Evolutionary conservation across 1,140 invertebrate species (phyloP).

Genomic region (Eufriesea mexicana): DNA sequence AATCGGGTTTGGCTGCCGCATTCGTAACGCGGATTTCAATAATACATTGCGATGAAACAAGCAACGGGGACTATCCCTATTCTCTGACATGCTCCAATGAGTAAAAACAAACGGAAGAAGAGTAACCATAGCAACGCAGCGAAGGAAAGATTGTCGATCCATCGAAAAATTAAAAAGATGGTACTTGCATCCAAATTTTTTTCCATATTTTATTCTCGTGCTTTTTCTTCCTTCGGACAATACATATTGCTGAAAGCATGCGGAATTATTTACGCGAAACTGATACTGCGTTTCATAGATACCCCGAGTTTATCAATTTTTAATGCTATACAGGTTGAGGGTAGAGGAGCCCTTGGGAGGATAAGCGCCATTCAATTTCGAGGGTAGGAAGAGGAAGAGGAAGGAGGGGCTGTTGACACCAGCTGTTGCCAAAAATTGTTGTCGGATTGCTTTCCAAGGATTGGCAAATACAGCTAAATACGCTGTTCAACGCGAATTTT

Average conservation of each 20-base stretch:
- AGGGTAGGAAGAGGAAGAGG: constrained; percentile 59
- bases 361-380: constrained; percentile 34
- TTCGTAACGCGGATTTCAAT: constrained; percentile 67
- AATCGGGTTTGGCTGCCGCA: constrained; percentile 66
- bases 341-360: constrained; percentile 34
- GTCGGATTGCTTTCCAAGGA: constrained; percentile 35
- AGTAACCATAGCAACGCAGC: constrained; percentile 63
- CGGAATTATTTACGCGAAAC: constrained; percentile 20
- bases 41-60: constrained; percentile 61
- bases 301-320: constrained; percentile 52
- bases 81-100: constrained; percentile 62
- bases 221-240: background rate
- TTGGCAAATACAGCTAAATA: constrained; percentile 24
- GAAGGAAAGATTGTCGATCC: background rate
- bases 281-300: constrained; percentile 11
- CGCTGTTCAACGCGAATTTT: too few relatives aligned
- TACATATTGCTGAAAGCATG: background rate
- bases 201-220: too few relatives aligned
- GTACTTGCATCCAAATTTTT: too few relatives aligned
- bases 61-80: constrained; percentile 27
- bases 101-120: constrained; percentile 69
- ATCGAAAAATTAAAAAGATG: background rate
- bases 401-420: constrained; percentile 61
- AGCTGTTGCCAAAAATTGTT: constrained; percentile 61
- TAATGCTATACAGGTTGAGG: constrained; percentile 46